Evolutionary conservation across 1,140 invertebrate species (phyloP), one percentile per base, ranked within the genome.

Genomic region (Homalodisca vitripennis): DNA sequence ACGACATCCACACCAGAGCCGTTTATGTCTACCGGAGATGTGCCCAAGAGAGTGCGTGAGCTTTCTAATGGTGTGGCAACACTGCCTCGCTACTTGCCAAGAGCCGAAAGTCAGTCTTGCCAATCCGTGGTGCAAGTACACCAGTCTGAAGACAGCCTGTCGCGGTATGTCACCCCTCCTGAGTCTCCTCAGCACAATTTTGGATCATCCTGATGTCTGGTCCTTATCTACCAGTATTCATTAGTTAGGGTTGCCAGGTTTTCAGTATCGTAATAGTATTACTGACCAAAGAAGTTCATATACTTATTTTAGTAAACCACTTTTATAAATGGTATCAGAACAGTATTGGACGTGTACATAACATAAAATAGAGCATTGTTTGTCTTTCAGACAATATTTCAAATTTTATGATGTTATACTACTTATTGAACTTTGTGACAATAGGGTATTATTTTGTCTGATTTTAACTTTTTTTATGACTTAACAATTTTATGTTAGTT

Each of bases 61-160:
- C 2, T 60, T 6, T 60, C 55, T 17, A 64, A 64, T 24, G 62
- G 34, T 14, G 32, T 64, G 20, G 24, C 46, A 12, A 67, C 65
- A 29, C 13, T 67, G 1, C 65, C 65, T 1, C 46, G 65, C 3
- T 24, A 47, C 6, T 10, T 51, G 1, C 31, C 65, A 10, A 3
- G 32, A 3, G 22, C 26, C 10, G 26, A 17, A 26, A 10, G 22
- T 13, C 30, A 31, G 34, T 51, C 30, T n/a, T 48, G 55, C 47
- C 67, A 47, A 27, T 63, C 57, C 6, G 55, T 48, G 14, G 17
- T 34, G 20, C 67, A 68, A 12, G 55, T 70, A 22, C 53, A 48
- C n/a, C 73, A 74, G 29, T 74, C 73, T 10, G 73, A 74, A 32
- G 73, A 74, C 51, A 74, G 73, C 55, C 66, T 74, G 2, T 67